Conservation (phyloP, 2,888 invertebrate species). For the Ceriagrion tenellum region DNA sequence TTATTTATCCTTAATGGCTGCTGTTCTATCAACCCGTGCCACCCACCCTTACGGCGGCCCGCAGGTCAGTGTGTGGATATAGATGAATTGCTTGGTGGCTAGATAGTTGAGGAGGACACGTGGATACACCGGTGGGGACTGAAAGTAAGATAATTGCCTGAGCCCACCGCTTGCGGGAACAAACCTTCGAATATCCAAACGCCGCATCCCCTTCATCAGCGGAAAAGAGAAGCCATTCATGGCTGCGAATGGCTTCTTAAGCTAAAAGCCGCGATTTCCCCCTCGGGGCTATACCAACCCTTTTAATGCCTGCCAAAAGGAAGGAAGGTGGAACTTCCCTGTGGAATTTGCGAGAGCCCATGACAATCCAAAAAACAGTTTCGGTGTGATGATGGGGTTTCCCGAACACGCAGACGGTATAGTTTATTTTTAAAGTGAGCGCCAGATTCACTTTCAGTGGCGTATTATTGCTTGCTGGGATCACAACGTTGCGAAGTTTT, state of each 20-base stretch:
- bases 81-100: no score
- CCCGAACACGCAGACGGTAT: background rate
- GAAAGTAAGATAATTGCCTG: conserved; percentile 10
- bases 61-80: no score
- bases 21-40: no score
- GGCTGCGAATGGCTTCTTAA: conserved; percentile 27
- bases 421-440: no score
- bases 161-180: conserved; percentile 11
- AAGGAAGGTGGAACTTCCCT: background rate
- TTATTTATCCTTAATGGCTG: no score
- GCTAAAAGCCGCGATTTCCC: conserved; percentile 31
- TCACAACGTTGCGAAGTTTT: no score
- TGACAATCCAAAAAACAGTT: background rate
- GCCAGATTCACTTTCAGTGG: no score
- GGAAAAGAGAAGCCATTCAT: conserved; percentile 14
- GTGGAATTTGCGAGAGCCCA: background rate
- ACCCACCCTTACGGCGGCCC: no score
- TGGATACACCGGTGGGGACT: background rate
- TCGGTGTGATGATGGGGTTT: background rate
- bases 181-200: conserved; percentile 6
- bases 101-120: no score
- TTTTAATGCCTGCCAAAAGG: conserved; percentile 19
- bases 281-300: conserved; percentile 27
- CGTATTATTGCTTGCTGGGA: no score
- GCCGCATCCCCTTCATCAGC: conserved; percentile 25